phyloP scores from a whole-genome alignment of 2,888 invertebrate species.

The Microplitis manilae region DNA sequence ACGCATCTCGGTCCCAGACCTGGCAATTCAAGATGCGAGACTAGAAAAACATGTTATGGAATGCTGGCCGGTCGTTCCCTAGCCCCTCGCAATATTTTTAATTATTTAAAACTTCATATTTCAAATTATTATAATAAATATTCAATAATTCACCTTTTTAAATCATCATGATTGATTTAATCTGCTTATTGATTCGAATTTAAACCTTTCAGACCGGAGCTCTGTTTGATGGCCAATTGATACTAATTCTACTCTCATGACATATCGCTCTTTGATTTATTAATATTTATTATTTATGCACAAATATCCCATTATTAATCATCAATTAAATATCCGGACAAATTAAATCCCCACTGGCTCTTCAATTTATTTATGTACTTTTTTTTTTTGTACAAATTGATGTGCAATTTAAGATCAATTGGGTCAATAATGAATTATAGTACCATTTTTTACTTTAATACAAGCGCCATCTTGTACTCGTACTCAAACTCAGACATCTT shows the following conservation, averaged over 20 bases:
- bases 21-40: conserved; percentile 33
- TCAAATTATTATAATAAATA: conserved; percentile 7
- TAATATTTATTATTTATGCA: conserved; percentile 40
- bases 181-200: neutral
- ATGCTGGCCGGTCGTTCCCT: conserved; percentile 44
- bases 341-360: conserved; percentile 49
- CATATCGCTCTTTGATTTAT: conserved; percentile 47
- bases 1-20: conserved; percentile 48
- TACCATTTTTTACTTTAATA: too few species aligned
- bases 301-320: conserved; percentile 46
- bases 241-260: conserved; percentile 17
- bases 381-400: conserved; percentile 57
- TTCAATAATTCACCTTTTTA: conserved; percentile 31
- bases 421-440: conserved; percentile 45
- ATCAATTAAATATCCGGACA: conserved; percentile 50
- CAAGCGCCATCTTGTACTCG: too few species aligned
- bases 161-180: neutral
- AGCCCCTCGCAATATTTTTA: neutral
- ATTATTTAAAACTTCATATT: neutral
- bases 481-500: neutral
- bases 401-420: conserved; percentile 59
- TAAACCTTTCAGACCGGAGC: neutral
- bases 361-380: conserved; percentile 54
- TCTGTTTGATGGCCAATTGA: neutral
- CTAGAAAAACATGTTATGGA: conserved; percentile 53